phyloP scores from a whole-genome alignment of 1,140 invertebrate species.

The Araneus ventricosus region DNA sequence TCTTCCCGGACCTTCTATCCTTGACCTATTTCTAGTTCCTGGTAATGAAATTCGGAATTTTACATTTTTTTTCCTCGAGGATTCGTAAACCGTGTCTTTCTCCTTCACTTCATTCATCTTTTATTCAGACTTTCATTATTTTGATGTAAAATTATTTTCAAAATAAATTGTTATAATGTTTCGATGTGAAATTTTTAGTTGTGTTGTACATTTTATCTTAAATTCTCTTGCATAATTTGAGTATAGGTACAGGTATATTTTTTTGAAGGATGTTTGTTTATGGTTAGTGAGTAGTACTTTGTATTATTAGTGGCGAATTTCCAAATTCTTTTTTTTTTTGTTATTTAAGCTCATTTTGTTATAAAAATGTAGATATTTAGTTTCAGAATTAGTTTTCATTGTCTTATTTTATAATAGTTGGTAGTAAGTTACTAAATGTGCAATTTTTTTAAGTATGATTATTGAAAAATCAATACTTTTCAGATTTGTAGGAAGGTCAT shows the following conservation, averaged over 20 bases:
- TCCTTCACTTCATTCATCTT: not conserved
- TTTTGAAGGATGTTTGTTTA: not conserved
- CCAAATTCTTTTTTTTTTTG: not conserved
- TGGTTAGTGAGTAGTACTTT: too few relatives aligned
- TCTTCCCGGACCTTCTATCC: slow-evolving; percentile 17
- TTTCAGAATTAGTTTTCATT: too few relatives aligned
- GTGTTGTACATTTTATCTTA: too few relatives aligned
- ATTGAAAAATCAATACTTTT: too few relatives aligned
- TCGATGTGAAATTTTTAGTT: too few relatives aligned
- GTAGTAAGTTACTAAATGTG: too few relatives aligned
- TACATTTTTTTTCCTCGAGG: not conserved
- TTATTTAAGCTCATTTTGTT: not conserved
- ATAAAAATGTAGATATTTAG: too few relatives aligned
- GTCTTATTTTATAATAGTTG: too few relatives aligned
- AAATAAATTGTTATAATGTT: too few relatives aligned
- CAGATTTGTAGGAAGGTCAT: too few relatives aligned
- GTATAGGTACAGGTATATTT: not conserved
- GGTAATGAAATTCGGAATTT: slow-evolving; percentile 20
- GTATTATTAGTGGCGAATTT: not conserved
- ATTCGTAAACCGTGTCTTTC: not conserved
- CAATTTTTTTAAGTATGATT: too few relatives aligned
- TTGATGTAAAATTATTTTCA: not conserved
- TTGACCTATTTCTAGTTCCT: slow-evolving; percentile 59
- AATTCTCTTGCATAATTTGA: not conserved
- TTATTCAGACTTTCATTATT: not conserved